A percentile compares a stretch with the other conserved stretches of the same genome.
These are phyloP conservation scores for Callyntrura sp. DNA, from an alignment of 2,888 invertebrate species.

Conservation along the genomic window DNA sequence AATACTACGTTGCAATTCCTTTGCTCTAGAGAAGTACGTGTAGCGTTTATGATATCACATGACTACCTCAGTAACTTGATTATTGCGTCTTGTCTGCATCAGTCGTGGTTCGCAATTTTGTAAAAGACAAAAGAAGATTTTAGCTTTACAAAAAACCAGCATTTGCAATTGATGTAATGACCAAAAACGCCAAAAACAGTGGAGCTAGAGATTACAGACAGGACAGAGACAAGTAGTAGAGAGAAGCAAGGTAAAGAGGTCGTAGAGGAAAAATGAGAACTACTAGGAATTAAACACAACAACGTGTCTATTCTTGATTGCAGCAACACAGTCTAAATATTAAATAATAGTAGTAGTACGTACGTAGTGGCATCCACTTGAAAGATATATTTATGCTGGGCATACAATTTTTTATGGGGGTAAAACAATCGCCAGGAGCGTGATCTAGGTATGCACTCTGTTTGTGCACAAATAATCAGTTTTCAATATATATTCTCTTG, in stretches of 20 bases:
- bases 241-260: not conserved
- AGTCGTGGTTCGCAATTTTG: too few species aligned
- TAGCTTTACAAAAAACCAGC: not conserved
- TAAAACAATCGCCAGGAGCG: conserved; percentile 15
- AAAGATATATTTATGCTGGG: conserved; percentile 7
- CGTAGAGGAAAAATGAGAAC: conserved; percentile 38
- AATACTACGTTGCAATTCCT: too few species aligned
- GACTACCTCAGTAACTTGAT: too few species aligned
- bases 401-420: not conserved
- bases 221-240: not conserved
- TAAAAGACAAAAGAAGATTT: not conserved
- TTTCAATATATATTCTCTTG: not conserved
- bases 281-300: conserved; percentile 44
- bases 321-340: not conserved
- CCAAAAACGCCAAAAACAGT: not conserved
- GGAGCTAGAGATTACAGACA: not conserved
- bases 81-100: too few species aligned
- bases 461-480: too few species aligned
- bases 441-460: not conserved
- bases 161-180: not conserved
- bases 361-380: too few species aligned
- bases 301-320: not conserved
- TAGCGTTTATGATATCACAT: too few species aligned
- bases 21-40: too few species aligned
- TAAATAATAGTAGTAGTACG: conserved; percentile 1